These are phyloP conservation scores for Ceratina japonica DNA, from an alignment of 1,140 invertebrate genomes.

Conservation along the genomic window DNA sequence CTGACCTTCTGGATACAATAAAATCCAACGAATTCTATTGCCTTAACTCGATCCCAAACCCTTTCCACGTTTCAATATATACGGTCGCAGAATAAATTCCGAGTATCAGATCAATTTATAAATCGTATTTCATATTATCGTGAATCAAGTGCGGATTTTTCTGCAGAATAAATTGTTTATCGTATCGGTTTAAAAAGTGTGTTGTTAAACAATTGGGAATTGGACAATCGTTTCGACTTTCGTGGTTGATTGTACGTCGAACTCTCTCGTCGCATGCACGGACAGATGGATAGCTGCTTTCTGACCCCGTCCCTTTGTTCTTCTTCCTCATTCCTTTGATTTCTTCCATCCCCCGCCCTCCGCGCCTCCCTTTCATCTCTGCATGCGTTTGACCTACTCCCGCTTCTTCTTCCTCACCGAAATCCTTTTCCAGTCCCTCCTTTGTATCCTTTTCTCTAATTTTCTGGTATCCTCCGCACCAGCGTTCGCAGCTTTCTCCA, in stretches of 20 bases:
- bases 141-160: too few species aligned
- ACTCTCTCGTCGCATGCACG: too few species aligned
- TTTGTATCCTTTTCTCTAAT: constrained; percentile 5
- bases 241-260: too few species aligned
- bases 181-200: too few species aligned
- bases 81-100: constrained; percentile 38
- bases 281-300: not conserved
- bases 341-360: too few species aligned
- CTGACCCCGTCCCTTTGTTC: not conserved
- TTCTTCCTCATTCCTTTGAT: constrained; percentile 5
- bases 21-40: constrained; percentile 38
- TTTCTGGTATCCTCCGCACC: constrained; percentile 3
- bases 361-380: not conserved
- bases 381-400: constrained; percentile 20
- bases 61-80: constrained; percentile 33
- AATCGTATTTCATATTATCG: too few species aligned
- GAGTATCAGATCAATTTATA: too few species aligned
- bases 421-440: not conserved
- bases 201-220: too few species aligned
- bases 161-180: too few species aligned
- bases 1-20: constrained; percentile 39
- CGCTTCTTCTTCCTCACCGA: not conserved
- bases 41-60: constrained; percentile 36
- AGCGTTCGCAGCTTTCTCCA: not conserved
- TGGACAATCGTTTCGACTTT: too few species aligned